Evolutionary conservation across 2,888 invertebrate genomes (phyloP), one percentile per base, ranked within the genome.

Genomic region (Cataglyphis albicans): DNA sequence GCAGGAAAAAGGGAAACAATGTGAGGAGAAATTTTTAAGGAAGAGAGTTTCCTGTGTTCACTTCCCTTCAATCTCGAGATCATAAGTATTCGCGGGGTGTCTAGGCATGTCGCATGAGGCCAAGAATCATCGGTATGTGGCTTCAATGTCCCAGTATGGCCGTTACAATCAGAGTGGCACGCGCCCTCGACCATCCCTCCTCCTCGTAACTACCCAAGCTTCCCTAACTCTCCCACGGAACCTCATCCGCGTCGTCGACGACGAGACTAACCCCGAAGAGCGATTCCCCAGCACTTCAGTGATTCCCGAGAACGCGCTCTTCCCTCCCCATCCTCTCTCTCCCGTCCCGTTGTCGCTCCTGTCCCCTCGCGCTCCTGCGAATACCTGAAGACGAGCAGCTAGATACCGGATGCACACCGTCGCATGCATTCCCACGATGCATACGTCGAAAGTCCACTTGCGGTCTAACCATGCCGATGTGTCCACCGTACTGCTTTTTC

Each of bases 121-220:
- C 90, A 89, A 90, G 91, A 91, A 92, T 91, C 90, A 88, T 87
- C 90, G 91, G 91, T 90, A 92, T 92, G 92, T 89, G 86, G 86
- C 85, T 87, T 88, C 88, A 88, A 91, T 90, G 90, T 89, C 87
- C 89, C 85, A 87, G 91, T 87, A 91, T 89, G 89, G 91, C 87
- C 84, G 87, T 87, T 88, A 92, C 90, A 91, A 91, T 91, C 91
- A 88, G 88, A 89, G 89, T 88, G 92, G 92, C 92, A 91, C 92
- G 91, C 90, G 92, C 82, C 86, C 87, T 84, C 90, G 83, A 84
- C 86, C 87, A 63, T 84, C 83, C 65, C 83, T 80, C 81, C 81
- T 85, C 70, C 88, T 21, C 32, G 64, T 78, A 82, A 76, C 86
- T 80, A 65, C 68, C 72, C 76, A 75, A 73, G 65, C 82, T 84